Percentiles rank a stretch among this genome's conserved stretches.
Conservation (phyloP, 1,140 invertebrate species). For the Drosophila paulistorum region DNA sequence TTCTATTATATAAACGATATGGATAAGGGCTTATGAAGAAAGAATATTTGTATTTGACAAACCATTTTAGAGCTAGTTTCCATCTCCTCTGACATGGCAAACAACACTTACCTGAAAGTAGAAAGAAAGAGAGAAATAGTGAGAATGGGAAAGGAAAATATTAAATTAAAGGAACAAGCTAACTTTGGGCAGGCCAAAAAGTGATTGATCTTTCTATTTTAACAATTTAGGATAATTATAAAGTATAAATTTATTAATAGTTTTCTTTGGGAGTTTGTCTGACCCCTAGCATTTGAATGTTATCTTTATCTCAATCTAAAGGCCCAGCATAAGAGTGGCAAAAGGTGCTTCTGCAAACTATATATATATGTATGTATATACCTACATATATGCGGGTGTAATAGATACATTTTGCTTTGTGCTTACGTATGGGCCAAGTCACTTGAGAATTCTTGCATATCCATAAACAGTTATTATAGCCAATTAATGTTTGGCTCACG, state of each 20-base stretch:
- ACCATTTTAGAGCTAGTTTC: background rate
- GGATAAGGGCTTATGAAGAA: background rate
- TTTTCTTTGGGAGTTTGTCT: too few species aligned
- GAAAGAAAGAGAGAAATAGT: background rate
- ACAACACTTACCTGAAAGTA: background rate
- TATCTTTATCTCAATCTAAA: constrained; percentile 4
- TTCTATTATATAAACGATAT: background rate
- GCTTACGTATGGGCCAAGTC: background rate
- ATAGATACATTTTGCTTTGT: constrained; percentile 10
- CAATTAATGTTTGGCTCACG: constrained; percentile 64
- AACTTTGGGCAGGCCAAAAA: too few species aligned
- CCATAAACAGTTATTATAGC: constrained; percentile 64
- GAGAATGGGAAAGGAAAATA: background rate
- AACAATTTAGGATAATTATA: too few species aligned
- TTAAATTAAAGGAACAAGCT: too few species aligned
- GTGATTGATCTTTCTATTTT: too few species aligned
- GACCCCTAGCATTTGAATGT: background rate
- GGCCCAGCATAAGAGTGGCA: constrained; percentile 1
- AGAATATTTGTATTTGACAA: background rate
- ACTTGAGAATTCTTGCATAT: constrained; percentile 2
- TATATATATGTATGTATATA: background rate
- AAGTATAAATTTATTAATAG: too few species aligned
- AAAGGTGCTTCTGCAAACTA: background rate
- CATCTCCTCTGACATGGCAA: background rate
- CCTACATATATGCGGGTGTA: constrained; percentile 9